A percentile compares a stretch with the other conserved stretches of the same genome.
These are phyloP conservation scores for Rhizoglyphus robini DNA, from an alignment of 1,140 invertebrate genomes.

Conservation along the genomic window DNA sequence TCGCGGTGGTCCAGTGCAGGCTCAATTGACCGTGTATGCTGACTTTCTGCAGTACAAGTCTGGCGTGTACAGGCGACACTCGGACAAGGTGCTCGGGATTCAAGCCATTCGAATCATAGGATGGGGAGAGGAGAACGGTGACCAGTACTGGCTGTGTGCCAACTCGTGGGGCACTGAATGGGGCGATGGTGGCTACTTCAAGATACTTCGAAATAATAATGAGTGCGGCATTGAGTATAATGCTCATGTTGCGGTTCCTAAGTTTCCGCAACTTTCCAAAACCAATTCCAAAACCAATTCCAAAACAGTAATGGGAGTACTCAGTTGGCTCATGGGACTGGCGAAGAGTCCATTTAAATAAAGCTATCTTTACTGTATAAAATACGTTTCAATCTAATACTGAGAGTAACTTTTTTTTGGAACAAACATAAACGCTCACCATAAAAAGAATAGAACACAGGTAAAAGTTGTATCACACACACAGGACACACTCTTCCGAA, in stretches of 20 bases:
- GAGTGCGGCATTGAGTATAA: conserved; percentile 68
- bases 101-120: conserved; percentile 43
- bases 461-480: no score
- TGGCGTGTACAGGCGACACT: conserved; percentile 70
- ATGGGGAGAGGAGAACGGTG: conserved; percentile 40
- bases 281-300: no score
- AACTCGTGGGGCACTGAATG: conserved; percentile 43
- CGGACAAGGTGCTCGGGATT: conserved; percentile 52
- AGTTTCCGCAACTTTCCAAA: no score
- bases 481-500: no score
- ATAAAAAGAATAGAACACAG: no score
- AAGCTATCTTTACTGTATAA: no score
- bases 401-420: no score
- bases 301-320: no score
- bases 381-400: no score
- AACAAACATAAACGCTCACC: no score
- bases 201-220: conserved; percentile 58
- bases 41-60: conserved; percentile 39
- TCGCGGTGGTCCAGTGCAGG: conserved; percentile 79
- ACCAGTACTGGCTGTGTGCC: conserved; percentile 41
- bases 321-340: no score
- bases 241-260: conserved; percentile 59
- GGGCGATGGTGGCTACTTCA: conserved; percentile 52
- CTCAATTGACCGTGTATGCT: conserved; percentile 51
- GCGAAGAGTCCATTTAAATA: no score